Conservation (phyloP, 2,113 vertebrate genomes). For the Pterophyllum scalare region DNA sequence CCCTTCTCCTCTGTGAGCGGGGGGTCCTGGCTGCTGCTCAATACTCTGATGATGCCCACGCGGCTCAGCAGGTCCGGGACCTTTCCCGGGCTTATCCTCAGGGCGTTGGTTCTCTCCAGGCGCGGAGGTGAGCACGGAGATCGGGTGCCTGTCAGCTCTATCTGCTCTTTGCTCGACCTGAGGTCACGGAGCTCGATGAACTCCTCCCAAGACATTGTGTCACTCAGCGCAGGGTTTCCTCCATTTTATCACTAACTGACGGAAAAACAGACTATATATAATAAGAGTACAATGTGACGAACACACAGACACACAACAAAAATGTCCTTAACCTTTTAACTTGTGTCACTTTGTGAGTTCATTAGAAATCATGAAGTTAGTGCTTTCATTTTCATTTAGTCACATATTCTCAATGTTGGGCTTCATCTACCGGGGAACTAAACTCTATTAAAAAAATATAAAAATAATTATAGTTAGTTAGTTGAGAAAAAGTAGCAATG, state of each 20-base stretch:
- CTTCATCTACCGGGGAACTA: too few species aligned
- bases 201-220: conserved; percentile 75
- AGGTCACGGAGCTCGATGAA: conserved; percentile 83
- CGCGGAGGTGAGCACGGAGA: conserved; percentile 77
- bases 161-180: conserved; percentile 55
- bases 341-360: too few species aligned
- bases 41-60: conserved; percentile 78
- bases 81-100: conserved; percentile 87
- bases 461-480: too few species aligned
- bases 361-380: not conserved
- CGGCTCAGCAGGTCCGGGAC: conserved; percentile 80
- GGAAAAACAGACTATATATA: not conserved
- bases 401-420: too few species aligned
- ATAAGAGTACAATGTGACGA: not conserved
- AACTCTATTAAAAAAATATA: too few species aligned
- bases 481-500: too few species aligned
- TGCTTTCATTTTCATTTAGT: too few species aligned
- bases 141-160: conserved; percentile 51
- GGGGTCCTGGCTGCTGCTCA: conserved; percentile 73
- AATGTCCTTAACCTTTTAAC: too few species aligned
- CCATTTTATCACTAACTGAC: conserved; percentile 45
- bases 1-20: conserved; percentile 77
- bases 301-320: too few species aligned
- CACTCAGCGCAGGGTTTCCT: conserved; percentile 23
- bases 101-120: conserved; percentile 88